These are phyloP conservation scores for Atrina japonica DNA, from an alignment of 2,888 invertebrate genomes.

Conservation along the genomic window DNA sequence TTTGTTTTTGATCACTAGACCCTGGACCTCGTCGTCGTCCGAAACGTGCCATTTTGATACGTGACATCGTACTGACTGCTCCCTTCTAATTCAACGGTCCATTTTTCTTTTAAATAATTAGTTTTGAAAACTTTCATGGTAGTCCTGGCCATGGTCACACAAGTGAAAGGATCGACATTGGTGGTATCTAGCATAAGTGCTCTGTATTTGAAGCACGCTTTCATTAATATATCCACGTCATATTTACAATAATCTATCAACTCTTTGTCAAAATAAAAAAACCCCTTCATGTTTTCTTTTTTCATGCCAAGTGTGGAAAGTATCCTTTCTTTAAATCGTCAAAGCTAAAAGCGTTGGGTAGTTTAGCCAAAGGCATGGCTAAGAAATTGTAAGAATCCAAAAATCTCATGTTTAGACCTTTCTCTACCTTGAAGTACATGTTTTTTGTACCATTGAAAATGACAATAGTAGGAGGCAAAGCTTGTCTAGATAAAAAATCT, in stretches of 20 bases:
- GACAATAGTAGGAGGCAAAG: slow-evolving; percentile 29
- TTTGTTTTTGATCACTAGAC: too few species aligned
- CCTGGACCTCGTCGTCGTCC: too few species aligned
- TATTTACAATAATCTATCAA: slow-evolving; percentile 44
- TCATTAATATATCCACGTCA: slow-evolving; percentile 44
- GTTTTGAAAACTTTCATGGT: too few species aligned
- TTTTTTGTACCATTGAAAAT: slow-evolving; percentile 45
- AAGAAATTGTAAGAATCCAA: slow-evolving; percentile 50
- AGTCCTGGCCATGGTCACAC: too few species aligned
- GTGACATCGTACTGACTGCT: too few species aligned
- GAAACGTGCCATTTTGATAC: too few species aligned
- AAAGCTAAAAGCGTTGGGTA: slow-evolving; percentile 49
- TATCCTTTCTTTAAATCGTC: slow-evolving; percentile 49
- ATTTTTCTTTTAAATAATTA: too few species aligned
- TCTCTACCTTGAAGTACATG: slow-evolving; percentile 45
- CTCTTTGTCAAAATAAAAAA: slow-evolving; percentile 44
- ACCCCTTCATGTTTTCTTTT: slow-evolving; percentile 7
- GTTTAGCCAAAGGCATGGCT: slow-evolving; percentile 43
- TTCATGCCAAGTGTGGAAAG: slow-evolving; percentile 47
- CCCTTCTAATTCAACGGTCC: too few species aligned
- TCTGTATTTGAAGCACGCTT: slow-evolving; percentile 39
- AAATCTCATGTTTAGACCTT: slow-evolving; percentile 43
- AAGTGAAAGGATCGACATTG: too few species aligned
- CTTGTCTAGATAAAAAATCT: slow-evolving; percentile 29
- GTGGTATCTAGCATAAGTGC: too few species aligned